Evolutionary conservation across 1,140 invertebrate genomes (phyloP).

Genomic region (Microplitis mediator): DNA sequence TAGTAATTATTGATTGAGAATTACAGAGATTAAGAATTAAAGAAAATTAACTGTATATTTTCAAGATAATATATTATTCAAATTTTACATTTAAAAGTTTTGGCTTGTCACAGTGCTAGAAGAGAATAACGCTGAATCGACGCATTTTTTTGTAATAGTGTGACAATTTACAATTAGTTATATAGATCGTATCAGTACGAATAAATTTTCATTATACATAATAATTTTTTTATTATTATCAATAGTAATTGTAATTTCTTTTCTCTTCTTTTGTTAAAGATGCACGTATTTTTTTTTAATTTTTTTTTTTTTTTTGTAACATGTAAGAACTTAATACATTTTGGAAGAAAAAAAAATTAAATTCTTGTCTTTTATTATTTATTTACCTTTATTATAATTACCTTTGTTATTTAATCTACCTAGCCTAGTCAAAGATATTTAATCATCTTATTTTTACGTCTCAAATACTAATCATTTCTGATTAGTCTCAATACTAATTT

Average conservation of each 20-base stretch:
- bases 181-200: slow-evolving; percentile 29
- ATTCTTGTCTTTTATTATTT: slow-evolving; percentile 37
- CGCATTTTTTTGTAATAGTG: slow-evolving; percentile 54
- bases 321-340: slow-evolving; percentile 55
- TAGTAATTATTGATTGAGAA: too few relatives aligned
- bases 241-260: slow-evolving; percentile 49
- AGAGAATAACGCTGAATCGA: slow-evolving; percentile 56
- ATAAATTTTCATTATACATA: slow-evolving; percentile 34
- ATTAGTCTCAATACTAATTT: slow-evolving; percentile 30
- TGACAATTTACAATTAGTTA: slow-evolving; percentile 52
- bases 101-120: slow-evolving; percentile 61
- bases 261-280: slow-evolving; percentile 30
- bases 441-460: slow-evolving; percentile 25
- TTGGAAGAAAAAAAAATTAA: slow-evolving; percentile 48
- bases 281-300: slow-evolving; percentile 51
- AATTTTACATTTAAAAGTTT: slow-evolving; percentile 64
- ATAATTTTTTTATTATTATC: slow-evolving; percentile 30
- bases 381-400: slow-evolving; percentile 29
- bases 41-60: slow-evolving; percentile 24
- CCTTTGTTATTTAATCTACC: slow-evolving; percentile 19
- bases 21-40: slow-evolving; percentile 20
- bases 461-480: slow-evolving; percentile 40
- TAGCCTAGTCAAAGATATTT: slow-evolving; percentile 26
- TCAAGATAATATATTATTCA: slow-evolving; percentile 58
- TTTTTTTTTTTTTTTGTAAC: slow-evolving; percentile 39